Evolutionary conservation across 1,140 invertebrate genomes (phyloP).

Genomic region (Megalonaias nervosa): DNA sequence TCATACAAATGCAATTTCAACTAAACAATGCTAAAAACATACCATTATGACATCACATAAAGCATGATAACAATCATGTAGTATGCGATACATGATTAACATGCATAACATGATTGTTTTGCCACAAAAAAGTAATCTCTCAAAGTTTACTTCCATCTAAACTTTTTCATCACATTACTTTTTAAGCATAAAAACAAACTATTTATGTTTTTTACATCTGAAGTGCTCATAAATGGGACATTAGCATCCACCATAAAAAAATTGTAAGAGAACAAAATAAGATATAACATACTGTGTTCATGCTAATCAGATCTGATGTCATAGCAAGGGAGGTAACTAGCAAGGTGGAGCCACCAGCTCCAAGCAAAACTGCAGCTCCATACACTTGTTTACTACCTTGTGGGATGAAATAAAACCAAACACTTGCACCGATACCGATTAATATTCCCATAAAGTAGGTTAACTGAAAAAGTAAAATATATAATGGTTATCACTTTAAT

Average conservation of each 20-base stretch:
- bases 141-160: not conserved
- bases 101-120: no score
- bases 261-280: constrained; percentile 3
- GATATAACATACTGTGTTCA: constrained; percentile 78
- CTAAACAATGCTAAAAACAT: no score
- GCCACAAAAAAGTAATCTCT: not conserved
- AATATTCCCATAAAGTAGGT: constrained; percentile 75
- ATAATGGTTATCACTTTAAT: not conserved
- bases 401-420: constrained; percentile 77
- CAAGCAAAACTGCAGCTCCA: constrained; percentile 76
- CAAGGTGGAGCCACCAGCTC: constrained; percentile 87
- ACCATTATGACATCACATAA: no score
- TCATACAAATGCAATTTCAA: no score
- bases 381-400: constrained; percentile 48
- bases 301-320: constrained; percentile 91
- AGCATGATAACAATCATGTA: no score
- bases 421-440: constrained; percentile 78
- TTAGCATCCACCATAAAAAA: not conserved
- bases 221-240: not conserved
- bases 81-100: no score
- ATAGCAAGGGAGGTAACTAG: constrained; percentile 91
- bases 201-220: not conserved
- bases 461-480: constrained; percentile 24
- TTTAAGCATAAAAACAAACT: not conserved
- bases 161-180: not conserved